A percentile compares a stretch with the other conserved stretches of the same genome.
phyloP scores from a whole-genome alignment of 2,888 invertebrate genomes.

The Perdita meconis region DNA sequence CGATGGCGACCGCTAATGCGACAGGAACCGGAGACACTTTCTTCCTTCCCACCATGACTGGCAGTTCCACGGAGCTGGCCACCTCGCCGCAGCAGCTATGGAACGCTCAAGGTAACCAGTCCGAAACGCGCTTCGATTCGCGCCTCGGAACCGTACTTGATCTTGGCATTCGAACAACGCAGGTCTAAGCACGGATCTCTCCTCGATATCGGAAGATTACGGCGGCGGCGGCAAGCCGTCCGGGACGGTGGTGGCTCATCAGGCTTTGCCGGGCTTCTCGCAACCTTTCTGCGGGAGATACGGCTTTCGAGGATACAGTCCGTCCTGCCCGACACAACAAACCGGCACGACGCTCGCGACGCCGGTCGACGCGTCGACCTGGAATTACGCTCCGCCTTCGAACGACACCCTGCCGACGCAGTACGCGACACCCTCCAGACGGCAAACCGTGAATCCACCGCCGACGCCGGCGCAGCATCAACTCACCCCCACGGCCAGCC shows the following conservation, averaged over 20 bases:
- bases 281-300: slow-evolving; percentile 84
- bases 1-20: slow-evolving; percentile 63
- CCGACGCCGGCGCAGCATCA: slow-evolving; percentile 79
- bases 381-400: slow-evolving; percentile 71
- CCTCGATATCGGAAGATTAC: slow-evolving; percentile 78
- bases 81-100: slow-evolving; percentile 76
- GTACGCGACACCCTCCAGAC: slow-evolving; percentile 66
- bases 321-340: slow-evolving; percentile 76
- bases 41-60: slow-evolving; percentile 74
- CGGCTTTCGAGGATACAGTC: slow-evolving; percentile 76
- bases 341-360: slow-evolving; percentile 36
- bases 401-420: slow-evolving; percentile 68
- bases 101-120: slow-evolving; percentile 73
- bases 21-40: slow-evolving; percentile 62
- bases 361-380: slow-evolving; percentile 63
- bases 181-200: slow-evolving; percentile 68
- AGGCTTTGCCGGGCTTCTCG: slow-evolving; percentile 86
- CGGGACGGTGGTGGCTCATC: slow-evolving; percentile 80
- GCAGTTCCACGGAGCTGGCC: slow-evolving; percentile 75
- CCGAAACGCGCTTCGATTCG: neutral
- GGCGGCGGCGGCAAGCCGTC: slow-evolving; percentile 78
- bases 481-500: slow-evolving; percentile 89
- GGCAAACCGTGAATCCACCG: slow-evolving; percentile 65
- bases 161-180: neutral
- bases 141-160: neutral